These are phyloP conservation scores for Trialeurodes vaporariorum DNA, from an alignment of 1,140 invertebrate species.

Conservation along the genomic window DNA sequence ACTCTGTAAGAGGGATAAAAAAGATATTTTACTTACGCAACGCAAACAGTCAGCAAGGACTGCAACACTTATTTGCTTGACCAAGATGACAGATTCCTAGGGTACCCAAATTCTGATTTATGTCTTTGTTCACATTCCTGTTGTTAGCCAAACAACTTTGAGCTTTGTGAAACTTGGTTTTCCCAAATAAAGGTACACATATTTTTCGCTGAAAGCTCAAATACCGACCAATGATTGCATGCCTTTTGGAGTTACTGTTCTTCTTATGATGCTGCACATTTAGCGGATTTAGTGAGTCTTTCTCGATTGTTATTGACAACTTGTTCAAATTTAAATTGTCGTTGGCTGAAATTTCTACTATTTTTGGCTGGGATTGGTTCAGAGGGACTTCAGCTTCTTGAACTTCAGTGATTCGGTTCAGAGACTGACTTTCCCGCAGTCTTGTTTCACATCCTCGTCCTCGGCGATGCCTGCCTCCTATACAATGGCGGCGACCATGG, in stretches of 20 bases:
- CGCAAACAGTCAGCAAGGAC: not conserved
- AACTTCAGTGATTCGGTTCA: constrained; percentile 69
- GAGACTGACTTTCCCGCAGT: constrained; percentile 61
- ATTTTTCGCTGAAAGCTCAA: constrained; percentile 27
- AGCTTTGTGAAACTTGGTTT: constrained; percentile 18
- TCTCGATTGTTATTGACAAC: not conserved
- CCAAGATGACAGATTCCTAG: not conserved
- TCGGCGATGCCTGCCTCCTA: constrained; percentile 38
- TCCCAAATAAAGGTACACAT: constrained; percentile 21
- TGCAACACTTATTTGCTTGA: not conserved
- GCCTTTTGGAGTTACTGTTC: constrained; percentile 19
- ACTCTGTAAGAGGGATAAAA: too few species aligned
- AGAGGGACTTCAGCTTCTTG: constrained; percentile 45
- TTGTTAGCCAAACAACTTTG: constrained; percentile 20
- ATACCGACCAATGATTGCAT: constrained; percentile 26
- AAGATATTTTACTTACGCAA: too few species aligned
- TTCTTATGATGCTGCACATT: constrained; percentile 5
- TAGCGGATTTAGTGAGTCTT: not conserved
- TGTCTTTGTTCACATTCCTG: constrained; percentile 10
- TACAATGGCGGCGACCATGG: constrained; percentile 17
- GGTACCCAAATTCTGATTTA: constrained; percentile 8
- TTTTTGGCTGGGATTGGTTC: not conserved
- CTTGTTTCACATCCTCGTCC: constrained; percentile 50
- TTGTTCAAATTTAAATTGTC: not conserved
- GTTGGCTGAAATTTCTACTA: not conserved